A percentile compares a stretch with the other conserved stretches of the same genome.
Conservation (phyloP, 1,140 invertebrate genomes). For the Drosophila neocordata region DNA sequence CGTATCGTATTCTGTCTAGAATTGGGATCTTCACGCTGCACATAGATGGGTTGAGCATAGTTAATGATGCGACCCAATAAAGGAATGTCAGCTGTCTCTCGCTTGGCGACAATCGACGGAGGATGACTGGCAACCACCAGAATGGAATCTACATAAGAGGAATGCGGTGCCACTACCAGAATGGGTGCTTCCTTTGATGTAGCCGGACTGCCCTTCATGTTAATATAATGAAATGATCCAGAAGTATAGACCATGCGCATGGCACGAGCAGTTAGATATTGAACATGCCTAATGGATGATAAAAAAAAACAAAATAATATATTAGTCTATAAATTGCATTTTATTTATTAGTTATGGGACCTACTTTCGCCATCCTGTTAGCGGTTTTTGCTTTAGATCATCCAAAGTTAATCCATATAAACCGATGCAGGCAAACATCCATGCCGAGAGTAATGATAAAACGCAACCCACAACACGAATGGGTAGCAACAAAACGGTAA, state of each 20-base stretch:
- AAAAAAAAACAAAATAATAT: background rate
- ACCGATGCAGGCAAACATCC: constrained; percentile 91
- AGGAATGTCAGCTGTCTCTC: constrained; percentile 89
- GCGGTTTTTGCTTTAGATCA: constrained; percentile 88
- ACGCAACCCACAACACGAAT: constrained; percentile 90
- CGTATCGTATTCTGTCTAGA: constrained; percentile 95
- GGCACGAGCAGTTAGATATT: constrained; percentile 58
- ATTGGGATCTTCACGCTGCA: constrained; percentile 95
- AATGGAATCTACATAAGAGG: constrained; percentile 94
- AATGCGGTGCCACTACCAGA: constrained; percentile 94
- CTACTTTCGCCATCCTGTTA: constrained; percentile 93
- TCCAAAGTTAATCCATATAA: constrained; percentile 90
- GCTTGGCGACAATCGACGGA: constrained; percentile 94
- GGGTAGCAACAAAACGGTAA: constrained; percentile 90
- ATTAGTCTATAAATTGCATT: too few relatives aligned
- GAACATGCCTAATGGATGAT: constrained; percentile 49
- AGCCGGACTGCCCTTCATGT: constrained; percentile 87
- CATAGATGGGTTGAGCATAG: constrained; percentile 97
- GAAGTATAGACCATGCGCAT: constrained; percentile 90
- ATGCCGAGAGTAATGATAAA: constrained; percentile 89
- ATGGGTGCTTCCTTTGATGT: constrained; percentile 90
- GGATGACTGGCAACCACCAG: constrained; percentile 91
- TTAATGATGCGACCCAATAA: constrained; percentile 97
- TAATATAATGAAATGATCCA: constrained; percentile 91
- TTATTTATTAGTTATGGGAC: constrained; percentile 29